Evolutionary conservation across 2,888 invertebrate species (phyloP).

Genomic region (Mesorhabditis belari): DNA sequence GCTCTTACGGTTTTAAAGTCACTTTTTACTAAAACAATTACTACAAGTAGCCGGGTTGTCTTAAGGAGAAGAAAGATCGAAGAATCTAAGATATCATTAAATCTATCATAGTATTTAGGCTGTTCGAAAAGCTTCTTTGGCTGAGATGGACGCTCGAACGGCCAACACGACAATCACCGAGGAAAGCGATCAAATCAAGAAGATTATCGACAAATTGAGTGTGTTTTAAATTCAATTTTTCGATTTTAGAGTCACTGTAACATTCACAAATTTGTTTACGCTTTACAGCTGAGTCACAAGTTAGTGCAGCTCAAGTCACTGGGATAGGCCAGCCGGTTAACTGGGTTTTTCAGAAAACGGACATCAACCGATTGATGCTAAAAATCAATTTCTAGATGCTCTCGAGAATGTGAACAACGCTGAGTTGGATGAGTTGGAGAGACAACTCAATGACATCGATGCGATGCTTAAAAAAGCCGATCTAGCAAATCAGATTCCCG

Average conservation of each 20-base stretch:
- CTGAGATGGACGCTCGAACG: slow-evolving; percentile 32
- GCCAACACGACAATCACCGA: slow-evolving; percentile 24
- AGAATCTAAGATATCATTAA: background rate
- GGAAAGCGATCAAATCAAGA: slow-evolving; percentile 32
- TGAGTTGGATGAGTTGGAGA: slow-evolving; percentile 55
- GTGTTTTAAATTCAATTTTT: slow-evolving; percentile 65
- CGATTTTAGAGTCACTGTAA: slow-evolving; percentile 70
- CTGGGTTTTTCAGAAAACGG: too few relatives aligned
- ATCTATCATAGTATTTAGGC: slow-evolving; percentile 14
- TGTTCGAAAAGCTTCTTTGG: slow-evolving; percentile 31
- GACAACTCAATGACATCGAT: slow-evolving; percentile 42
- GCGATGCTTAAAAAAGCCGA: slow-evolving; percentile 20
- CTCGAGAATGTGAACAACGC: slow-evolving; percentile 51
- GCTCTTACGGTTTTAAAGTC: too few relatives aligned
- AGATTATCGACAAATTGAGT: slow-evolving; percentile 27
- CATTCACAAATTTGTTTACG: slow-evolving; percentile 43
- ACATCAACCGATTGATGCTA: background rate
- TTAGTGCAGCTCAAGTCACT: too few relatives aligned
- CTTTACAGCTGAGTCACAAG: too few relatives aligned
- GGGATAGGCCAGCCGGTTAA: too few relatives aligned
- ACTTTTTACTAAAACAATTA: too few relatives aligned
- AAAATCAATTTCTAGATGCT: slow-evolving; percentile 42
- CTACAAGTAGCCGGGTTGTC: too few relatives aligned
- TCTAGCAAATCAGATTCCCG: slow-evolving; percentile 24
- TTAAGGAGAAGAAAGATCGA: too few relatives aligned